Evolutionary conservation across 2,888 invertebrate genomes (phyloP).

Genomic region (Drosophila nr. medialis): DNA sequence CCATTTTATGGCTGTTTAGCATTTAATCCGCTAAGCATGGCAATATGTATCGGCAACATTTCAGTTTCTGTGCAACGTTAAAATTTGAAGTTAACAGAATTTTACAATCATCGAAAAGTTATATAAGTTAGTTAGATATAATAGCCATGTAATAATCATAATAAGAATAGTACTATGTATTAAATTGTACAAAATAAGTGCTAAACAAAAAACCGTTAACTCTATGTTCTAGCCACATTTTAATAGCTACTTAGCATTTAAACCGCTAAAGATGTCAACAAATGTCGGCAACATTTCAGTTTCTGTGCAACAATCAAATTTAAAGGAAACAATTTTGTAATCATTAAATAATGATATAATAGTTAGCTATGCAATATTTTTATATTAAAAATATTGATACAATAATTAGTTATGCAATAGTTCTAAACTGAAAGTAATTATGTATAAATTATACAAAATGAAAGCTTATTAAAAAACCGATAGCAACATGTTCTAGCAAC

Average conservation of each 20-base stretch:
- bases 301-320: background rate
- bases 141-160: no score
- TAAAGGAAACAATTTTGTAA: background rate
- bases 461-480: background rate
- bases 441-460: background rate
- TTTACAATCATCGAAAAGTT: background rate
- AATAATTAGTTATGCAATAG: background rate
- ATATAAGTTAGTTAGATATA: background rate
- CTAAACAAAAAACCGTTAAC: background rate
- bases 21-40: constrained; percentile 7
- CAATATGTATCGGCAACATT: constrained; percentile 29
- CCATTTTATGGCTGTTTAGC: constrained; percentile 20
- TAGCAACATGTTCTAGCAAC: constrained; percentile 1
- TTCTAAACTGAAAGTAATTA: background rate
- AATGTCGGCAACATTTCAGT: background rate
- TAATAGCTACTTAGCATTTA: background rate
- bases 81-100: background rate
- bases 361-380: background rate
- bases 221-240: background rate
- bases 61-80: constrained; percentile 13
- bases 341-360: background rate
- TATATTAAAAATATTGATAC: background rate
- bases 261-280: background rate
- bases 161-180: no score
- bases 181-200: no score